Evolutionary conservation across 2,888 invertebrate genomes (phyloP), one percentile per base, ranked within the genome.

Genomic region (Caenorhabditis sp.): DNA sequence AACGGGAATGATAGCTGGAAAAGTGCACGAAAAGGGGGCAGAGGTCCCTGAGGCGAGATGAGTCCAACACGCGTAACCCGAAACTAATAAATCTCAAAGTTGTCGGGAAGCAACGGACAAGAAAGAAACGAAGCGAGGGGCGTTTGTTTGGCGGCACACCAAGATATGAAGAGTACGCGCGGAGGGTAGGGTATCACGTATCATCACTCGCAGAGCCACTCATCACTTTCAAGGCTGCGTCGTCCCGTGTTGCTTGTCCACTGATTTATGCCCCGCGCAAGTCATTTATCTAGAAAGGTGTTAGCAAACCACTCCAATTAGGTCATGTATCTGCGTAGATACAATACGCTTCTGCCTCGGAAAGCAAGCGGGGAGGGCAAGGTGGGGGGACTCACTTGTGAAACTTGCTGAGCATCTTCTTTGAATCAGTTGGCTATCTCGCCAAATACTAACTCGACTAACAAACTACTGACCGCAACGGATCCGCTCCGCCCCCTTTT

Each of bases 181-280:
- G 46, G 52, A 45, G 43, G 17, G 53, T 27, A 46, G 56, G 48
- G 52, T 68, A 68, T 68, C 68, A 68, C 68, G 68, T 68, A 68
- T 68, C n/a, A n/a, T n/a, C 68, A 68, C 68, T 68, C 58, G 46
- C 68, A 27, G 68, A 68, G 68, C 68, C 68, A 68, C 68, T 68
- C 68, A 68, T 68, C 68, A 68, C 35, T 68, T 68, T 59, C 68
- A 68, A 68, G 68, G 68, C 17, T 13, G 15, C 43, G 9, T 26
- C 41, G 43, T 53, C 53, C 41, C n/a, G n/a, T n/a, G 15, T 13
- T 32, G 20, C 56, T 30, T 56, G 48, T 56, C 39, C 56, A 39
- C 66, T 66, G 68, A 68, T 59, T 59, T 68, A 68, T 68, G 37
- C 56, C 39, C 9, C 46, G 55, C 15, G 43, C 37, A 27, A 39